These are phyloP conservation scores for Auanema freiburgensis DNA, from an alignment of 2,888 invertebrate genomes.

Conservation along the genomic window DNA sequence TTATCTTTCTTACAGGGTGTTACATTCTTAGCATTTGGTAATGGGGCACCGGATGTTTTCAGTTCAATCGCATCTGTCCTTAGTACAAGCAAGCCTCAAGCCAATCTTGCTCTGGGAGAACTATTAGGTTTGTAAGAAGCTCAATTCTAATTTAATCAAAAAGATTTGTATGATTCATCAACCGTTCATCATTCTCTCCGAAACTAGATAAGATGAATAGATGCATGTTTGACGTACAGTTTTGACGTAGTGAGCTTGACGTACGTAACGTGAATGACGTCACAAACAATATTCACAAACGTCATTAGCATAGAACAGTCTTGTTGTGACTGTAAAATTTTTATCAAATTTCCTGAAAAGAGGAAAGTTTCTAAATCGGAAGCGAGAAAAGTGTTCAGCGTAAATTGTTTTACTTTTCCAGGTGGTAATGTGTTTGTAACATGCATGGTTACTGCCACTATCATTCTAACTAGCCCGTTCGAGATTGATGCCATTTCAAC, in stretches of 20 bases:
- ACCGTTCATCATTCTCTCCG: too few relatives aligned
- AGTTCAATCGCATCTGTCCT: constrained; percentile 71
- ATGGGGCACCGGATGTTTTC: constrained; percentile 76
- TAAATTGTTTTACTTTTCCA: constrained; percentile 66
- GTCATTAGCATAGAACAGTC: constrained; percentile 21
- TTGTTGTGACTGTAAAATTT: constrained; percentile 9
- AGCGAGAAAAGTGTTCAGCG: not conserved
- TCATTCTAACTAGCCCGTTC: constrained; percentile 71
- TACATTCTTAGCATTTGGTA: constrained; percentile 75
- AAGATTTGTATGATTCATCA: too few relatives aligned
- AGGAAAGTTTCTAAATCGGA: not conserved
- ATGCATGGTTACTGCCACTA: constrained; percentile 71
- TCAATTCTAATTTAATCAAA: constrained; percentile 41
- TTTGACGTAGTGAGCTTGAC: constrained; percentile 33
- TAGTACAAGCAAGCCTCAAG: constrained; percentile 60
- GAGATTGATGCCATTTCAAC: constrained; percentile 63
- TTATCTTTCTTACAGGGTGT: constrained; percentile 69
- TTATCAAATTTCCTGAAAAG: not conserved
- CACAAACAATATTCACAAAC: too few relatives aligned
- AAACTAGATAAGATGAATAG: too few relatives aligned
- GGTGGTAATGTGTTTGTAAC: constrained; percentile 74
- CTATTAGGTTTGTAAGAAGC: constrained; percentile 67
- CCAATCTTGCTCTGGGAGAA: constrained; percentile 66
- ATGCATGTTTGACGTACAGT: constrained; percentile 19
- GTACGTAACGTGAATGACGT: too few relatives aligned